These are phyloP conservation scores for Andricus grossulariae DNA, from an alignment of 1,140 invertebrate genomes.

Conservation along the genomic window DNA sequence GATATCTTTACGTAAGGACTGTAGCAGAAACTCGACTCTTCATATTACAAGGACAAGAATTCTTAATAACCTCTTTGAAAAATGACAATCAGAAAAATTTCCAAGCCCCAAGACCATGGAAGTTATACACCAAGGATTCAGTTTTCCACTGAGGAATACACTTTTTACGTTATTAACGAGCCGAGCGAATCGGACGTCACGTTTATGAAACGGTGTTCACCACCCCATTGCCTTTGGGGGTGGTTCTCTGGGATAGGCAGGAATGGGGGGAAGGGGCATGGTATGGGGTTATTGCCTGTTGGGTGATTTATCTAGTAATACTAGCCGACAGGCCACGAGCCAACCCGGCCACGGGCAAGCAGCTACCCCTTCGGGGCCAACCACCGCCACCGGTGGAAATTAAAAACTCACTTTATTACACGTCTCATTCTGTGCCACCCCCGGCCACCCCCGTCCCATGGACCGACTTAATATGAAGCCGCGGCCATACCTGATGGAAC, in stretches of 20 bases:
- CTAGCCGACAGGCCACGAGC: slow-evolving; percentile 74
- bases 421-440: slow-evolving; percentile 70
- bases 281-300: slow-evolving; percentile 75
- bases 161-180: slow-evolving; percentile 61
- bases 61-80: neutral
- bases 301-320: slow-evolving; percentile 77
- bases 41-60: too few relatives aligned
- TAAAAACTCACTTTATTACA: slow-evolving; percentile 77
- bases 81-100: slow-evolving; percentile 1
- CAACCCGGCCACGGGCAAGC: slow-evolving; percentile 53
- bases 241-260: slow-evolving; percentile 34
- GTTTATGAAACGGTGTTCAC: slow-evolving; percentile 62
- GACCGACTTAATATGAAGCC: slow-evolving; percentile 73
- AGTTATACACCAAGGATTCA: neutral
- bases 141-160: slow-evolving; percentile 11
- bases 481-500: slow-evolving; percentile 74
- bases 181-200: slow-evolving; percentile 58
- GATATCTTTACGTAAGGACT: too few relatives aligned
- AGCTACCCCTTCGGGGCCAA: slow-evolving; percentile 66
- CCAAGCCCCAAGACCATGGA: slow-evolving; percentile 10
- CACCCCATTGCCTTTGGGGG: slow-evolving; percentile 33
- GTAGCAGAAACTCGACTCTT: too few relatives aligned
- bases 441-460: slow-evolving; percentile 35
- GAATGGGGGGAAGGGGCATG: slow-evolving; percentile 25
- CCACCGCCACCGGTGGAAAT: slow-evolving; percentile 72